Conservation (phyloP, 2,113 vertebrate species). For the Coracopsis vasa region DNA sequence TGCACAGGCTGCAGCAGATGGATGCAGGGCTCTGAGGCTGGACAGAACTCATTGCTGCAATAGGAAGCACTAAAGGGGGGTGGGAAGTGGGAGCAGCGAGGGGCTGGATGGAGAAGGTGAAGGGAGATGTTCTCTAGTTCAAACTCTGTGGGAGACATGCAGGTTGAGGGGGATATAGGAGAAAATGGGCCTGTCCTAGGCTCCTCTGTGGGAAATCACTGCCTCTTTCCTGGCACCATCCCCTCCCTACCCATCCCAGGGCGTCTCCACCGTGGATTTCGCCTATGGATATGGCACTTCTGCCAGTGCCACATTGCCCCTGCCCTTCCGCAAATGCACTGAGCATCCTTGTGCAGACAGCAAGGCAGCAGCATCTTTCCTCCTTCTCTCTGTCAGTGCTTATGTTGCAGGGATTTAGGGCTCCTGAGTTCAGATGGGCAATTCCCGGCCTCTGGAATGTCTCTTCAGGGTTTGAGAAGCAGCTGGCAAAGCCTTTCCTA, state of each 20-base stretch:
- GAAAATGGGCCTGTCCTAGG: background rate
- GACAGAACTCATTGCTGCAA: background rate
- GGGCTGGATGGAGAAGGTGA: background rate
- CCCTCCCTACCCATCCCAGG: background rate
- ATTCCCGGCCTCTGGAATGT: background rate
- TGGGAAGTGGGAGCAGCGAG: rapidly evolving
- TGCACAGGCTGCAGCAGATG: background rate
- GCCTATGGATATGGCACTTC: background rate
- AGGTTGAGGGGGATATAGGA: too few species aligned
- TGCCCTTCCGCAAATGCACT: rapidly evolving
- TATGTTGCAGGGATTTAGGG: background rate
- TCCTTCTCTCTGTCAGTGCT: rapidly evolving
- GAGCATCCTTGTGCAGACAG: background rate
- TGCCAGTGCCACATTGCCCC: rapidly evolving
- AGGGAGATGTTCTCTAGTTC: background rate
- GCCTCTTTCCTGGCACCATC: rapidly evolving
- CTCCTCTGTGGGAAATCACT: background rate
- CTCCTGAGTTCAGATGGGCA: background rate
- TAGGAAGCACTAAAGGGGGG: rapidly evolving
- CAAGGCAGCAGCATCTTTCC: background rate
- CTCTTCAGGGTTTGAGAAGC: background rate
- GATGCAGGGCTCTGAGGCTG: background rate
- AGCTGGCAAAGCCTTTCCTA: background rate
- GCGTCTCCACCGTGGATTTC: rapidly evolving
- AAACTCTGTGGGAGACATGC: background rate